Conservation (phyloP, 2,113 vertebrate genomes). For the Myotis davidii region DNA sequence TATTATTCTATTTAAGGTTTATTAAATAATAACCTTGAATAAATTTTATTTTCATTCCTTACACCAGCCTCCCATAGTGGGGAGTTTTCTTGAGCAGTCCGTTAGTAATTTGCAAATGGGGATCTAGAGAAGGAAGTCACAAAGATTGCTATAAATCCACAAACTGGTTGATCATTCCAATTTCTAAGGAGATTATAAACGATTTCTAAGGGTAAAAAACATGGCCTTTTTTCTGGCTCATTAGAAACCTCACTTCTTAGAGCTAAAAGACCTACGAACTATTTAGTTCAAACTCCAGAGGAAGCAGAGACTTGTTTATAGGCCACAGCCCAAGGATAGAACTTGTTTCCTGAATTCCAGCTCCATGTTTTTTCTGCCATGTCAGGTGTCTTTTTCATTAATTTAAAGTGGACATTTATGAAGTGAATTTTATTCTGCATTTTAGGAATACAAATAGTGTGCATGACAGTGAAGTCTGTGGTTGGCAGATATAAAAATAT, state of each 20-base stretch:
- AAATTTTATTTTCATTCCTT: conserved; percentile 19
- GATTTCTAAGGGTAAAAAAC: not conserved
- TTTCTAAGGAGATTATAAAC: not conserved
- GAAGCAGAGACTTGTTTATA: not conserved
- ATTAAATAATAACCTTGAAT: not conserved
- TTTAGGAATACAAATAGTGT: not conserved
- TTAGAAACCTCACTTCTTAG: not conserved
- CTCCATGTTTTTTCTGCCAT: not conserved
- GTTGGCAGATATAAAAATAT: not conserved
- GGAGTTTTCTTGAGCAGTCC: not conserved
- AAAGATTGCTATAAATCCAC: not conserved
- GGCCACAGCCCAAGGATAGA: not conserved
- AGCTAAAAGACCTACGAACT: not conserved
- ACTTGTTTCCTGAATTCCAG: not conserved
- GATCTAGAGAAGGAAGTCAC: not conserved
- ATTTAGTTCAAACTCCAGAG: not conserved
- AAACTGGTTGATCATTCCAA: not conserved
- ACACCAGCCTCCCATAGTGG: not conserved
- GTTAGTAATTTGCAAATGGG: not conserved
- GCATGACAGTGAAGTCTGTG: not conserved
- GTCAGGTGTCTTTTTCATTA: not conserved
- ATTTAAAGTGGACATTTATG: not conserved
- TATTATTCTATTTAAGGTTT: not conserved
- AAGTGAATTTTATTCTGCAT: not conserved
- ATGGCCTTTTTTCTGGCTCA: not conserved